These are phyloP conservation scores for Thryonomys swinderianus DNA, from an alignment of 2,113 vertebrate species.

Conservation along the genomic window DNA sequence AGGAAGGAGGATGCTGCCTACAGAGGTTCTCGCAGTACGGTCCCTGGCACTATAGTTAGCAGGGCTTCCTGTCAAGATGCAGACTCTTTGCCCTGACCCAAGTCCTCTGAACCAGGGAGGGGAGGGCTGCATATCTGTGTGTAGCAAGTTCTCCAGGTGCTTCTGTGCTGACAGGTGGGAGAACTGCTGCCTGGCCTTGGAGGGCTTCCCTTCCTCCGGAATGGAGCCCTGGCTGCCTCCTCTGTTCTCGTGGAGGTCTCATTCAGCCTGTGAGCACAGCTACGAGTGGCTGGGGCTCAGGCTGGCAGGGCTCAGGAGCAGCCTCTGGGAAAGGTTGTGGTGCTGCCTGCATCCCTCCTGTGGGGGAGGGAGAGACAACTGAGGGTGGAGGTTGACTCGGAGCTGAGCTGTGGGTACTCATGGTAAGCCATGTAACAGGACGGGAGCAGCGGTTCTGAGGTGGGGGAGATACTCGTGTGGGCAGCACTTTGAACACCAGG, in stretches of 20 bases:
- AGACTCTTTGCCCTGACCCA: neutral
- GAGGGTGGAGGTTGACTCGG: neutral
- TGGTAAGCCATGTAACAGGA: neutral
- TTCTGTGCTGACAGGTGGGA: neutral
- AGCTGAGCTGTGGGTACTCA: neutral
- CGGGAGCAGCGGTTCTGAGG: neutral
- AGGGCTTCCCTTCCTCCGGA: too few species aligned
- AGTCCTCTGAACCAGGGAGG: neutral
- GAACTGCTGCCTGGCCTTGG: neutral
- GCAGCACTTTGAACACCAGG: neutral
- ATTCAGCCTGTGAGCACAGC: neutral
- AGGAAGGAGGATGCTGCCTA: neutral
- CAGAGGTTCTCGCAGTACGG: neutral
- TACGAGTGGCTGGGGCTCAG: neutral
- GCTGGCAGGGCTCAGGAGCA: neutral
- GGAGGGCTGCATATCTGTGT: neutral
- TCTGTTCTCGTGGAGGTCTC: rapidly evolving
- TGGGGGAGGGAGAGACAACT: too few species aligned
- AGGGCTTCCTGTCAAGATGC: neutral
- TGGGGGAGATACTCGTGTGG: too few species aligned
- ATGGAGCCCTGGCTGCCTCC: neutral
- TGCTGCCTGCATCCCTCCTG: neutral
- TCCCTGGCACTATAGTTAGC: neutral
- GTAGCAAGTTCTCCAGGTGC: neutral
- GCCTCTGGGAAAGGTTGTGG: rapidly evolving